Conservation (phyloP, 2,113 vertebrate species). For the Passerina amoena region DNA sequence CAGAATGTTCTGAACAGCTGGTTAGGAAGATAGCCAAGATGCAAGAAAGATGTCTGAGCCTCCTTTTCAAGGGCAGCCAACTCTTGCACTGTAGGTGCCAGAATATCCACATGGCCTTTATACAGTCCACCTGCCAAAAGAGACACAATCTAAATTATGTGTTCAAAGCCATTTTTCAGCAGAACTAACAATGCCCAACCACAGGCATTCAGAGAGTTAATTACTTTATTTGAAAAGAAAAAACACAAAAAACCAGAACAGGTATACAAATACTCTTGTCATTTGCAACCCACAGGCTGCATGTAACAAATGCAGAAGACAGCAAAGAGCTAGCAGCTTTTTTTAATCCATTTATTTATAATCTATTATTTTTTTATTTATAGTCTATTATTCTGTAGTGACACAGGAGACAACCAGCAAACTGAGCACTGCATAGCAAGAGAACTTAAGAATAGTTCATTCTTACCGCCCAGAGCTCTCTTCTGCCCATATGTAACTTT, state of each 20-base stretch:
- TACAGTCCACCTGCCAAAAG: constrained; percentile 85
- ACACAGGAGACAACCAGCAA: not conserved
- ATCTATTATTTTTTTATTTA: not conserved
- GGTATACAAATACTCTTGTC: not conserved
- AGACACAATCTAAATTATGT: not conserved
- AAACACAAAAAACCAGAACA: not conserved
- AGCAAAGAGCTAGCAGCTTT: not conserved
- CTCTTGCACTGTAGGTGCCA: constrained; percentile 95
- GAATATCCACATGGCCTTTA: constrained; percentile 92
- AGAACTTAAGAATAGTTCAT: not conserved
- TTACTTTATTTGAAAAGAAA: not conserved
- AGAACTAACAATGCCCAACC: not conserved
- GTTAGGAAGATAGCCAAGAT: constrained; percentile 94
- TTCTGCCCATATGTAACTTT: constrained; percentile 96
- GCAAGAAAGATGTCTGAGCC: constrained; percentile 96
- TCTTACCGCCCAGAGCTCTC: constrained; percentile 83
- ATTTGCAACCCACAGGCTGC: not conserved
- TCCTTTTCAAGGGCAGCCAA: constrained; percentile 92
- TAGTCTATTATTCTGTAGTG: not conserved
- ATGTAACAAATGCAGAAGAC: not conserved
- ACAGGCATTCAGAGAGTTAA: not conserved
- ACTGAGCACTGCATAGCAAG: not conserved
- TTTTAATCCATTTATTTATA: not conserved
- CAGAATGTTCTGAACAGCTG: constrained; percentile 95
- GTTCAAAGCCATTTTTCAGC: constrained; percentile 4